These are phyloP conservation scores for Rhimphoctona megacephalus DNA, from an alignment of 2,888 invertebrate genomes.

Conservation along the genomic window DNA sequence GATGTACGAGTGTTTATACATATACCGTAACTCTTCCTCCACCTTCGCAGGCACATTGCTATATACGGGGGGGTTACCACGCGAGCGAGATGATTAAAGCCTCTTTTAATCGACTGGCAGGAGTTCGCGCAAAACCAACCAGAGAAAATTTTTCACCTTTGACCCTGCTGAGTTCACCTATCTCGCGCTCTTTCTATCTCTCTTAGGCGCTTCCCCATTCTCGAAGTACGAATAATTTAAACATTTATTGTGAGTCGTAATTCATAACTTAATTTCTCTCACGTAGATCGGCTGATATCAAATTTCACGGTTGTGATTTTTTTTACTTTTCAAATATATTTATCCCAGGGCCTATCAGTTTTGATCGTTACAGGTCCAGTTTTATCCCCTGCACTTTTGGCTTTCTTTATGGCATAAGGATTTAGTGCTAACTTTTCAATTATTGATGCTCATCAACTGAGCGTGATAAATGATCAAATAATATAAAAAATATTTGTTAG, in stretches of 20 bases:
- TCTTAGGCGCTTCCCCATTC: constrained; percentile 63
- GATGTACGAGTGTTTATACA: constrained; percentile 9
- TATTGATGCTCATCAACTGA: neutral
- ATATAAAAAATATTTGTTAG: neutral
- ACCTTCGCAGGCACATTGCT: constrained; percentile 41
- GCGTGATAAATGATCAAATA: neutral
- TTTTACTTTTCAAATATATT: constrained; percentile 33
- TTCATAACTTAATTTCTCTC: constrained; percentile 68
- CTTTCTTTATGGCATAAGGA: neutral
- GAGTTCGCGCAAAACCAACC: constrained; percentile 64
- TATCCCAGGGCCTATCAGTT: constrained; percentile 32
- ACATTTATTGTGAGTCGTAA: constrained; percentile 68
- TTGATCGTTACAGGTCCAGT: constrained; percentile 46
- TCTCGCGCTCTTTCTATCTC: constrained; percentile 30
- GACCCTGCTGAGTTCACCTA: constrained; percentile 69
- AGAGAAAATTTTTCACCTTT: constrained; percentile 73
- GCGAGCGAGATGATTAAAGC: constrained; percentile 72
- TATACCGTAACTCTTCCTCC: constrained; percentile 36
- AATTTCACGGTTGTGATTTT: constrained; percentile 62
- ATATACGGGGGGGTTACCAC: constrained; percentile 55
- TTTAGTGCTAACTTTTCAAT: constrained; percentile 10
- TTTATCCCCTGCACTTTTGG: constrained; percentile 22
- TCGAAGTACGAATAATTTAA: constrained; percentile 63
- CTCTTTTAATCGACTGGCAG: constrained; percentile 74
- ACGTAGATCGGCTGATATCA: constrained; percentile 57